Conservation (phyloP, 2,797 vertebrate species). For the Enteromius afrohamiltoni region DNA sequence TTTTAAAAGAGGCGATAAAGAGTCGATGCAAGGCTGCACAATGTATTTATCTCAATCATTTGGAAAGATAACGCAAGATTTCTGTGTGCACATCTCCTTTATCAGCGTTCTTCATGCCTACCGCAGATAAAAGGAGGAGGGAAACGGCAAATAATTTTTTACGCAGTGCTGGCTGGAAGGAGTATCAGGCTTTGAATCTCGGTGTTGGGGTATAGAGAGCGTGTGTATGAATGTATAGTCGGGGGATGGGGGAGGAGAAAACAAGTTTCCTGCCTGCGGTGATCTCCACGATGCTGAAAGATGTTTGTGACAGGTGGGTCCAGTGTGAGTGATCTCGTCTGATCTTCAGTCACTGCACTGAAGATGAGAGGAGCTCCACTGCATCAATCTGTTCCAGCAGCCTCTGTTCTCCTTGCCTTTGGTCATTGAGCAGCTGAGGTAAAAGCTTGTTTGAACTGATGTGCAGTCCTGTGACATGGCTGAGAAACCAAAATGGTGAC, state of each 20-base stretch:
- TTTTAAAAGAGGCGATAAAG: conserved; percentile 51
- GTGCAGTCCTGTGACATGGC: conserved; percentile 14
- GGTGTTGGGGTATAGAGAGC: conserved; percentile 9
- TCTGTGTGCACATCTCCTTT: conserved; percentile 24
- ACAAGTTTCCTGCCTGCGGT: conserved; percentile 49
- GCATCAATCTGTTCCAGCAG: conserved; percentile 41
- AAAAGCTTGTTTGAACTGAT: conserved; percentile 29
- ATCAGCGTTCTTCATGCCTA: conserved; percentile 47
- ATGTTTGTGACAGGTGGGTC: conserved; percentile 55
- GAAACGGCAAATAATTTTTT: not conserved
- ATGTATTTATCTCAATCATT: conserved; percentile 52
- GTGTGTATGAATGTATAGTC: conserved; percentile 27
- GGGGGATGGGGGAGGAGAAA: conserved; percentile 39
- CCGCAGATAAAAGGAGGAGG: conserved; percentile 34
- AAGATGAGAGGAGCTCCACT: conserved; percentile 49
- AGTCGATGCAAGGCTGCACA: conserved; percentile 44
- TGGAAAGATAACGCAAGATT: conserved; percentile 49
- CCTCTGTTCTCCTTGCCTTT: conserved; percentile 28
- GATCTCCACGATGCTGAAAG: conserved; percentile 37
- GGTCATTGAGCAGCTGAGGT: conserved; percentile 37
- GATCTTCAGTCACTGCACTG: conserved; percentile 52
- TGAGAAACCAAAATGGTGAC: conserved; percentile 33
- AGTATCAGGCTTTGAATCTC: conserved; percentile 32
- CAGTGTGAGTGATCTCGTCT: conserved; percentile 53
- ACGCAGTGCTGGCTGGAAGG: conserved; percentile 33